Evolutionary conservation across 2,888 invertebrate species (phyloP).

Genomic region (Entomobrya multifasciata): DNA sequence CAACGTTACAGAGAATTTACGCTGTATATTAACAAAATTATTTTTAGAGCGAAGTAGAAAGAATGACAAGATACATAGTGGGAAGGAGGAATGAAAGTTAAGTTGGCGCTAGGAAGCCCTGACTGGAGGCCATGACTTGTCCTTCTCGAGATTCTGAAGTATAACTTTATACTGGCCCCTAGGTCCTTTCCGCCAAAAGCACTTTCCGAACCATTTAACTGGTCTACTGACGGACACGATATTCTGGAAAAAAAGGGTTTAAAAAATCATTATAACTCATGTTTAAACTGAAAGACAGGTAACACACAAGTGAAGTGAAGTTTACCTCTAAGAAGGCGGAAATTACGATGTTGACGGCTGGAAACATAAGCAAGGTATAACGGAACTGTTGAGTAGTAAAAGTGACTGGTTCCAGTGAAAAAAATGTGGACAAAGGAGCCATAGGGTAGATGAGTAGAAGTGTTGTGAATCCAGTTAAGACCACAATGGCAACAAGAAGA

Average conservation of each 20-base stretch:
- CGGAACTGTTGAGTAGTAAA: slow-evolving; percentile 83
- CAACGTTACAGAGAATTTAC: too few relatives aligned
- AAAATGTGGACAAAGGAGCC: slow-evolving; percentile 83
- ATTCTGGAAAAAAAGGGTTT: slow-evolving; percentile 65
- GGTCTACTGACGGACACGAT: slow-evolving; percentile 63
- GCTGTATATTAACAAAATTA: too few relatives aligned
- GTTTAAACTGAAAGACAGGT: background rate
- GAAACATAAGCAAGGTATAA: slow-evolving; percentile 84
- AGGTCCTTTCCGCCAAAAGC: slow-evolving; percentile 69
- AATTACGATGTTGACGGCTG: slow-evolving; percentile 84
- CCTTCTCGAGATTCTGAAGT: slow-evolving; percentile 67
- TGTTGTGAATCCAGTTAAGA: slow-evolving; percentile 84
- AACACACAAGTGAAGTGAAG: too few relatives aligned
- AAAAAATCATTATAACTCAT: background rate
- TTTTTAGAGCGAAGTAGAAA: too few relatives aligned
- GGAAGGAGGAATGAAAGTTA: background rate
- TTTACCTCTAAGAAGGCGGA: slow-evolving; percentile 85
- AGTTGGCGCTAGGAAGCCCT: background rate
- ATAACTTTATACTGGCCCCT: slow-evolving; percentile 73
- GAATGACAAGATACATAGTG: slow-evolving; percentile 28
- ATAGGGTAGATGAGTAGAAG: slow-evolving; percentile 85
- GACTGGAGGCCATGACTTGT: slow-evolving; percentile 76
- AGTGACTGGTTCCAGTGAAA: slow-evolving; percentile 84
- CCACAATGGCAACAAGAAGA: slow-evolving; percentile 84
- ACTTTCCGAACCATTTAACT: slow-evolving; percentile 58